A percentile compares a stretch with the other conserved stretches of the same genome.
Evolutionary conservation across 2,888 invertebrate species (phyloP).

Genomic region (Antheraea yamamai): DNA sequence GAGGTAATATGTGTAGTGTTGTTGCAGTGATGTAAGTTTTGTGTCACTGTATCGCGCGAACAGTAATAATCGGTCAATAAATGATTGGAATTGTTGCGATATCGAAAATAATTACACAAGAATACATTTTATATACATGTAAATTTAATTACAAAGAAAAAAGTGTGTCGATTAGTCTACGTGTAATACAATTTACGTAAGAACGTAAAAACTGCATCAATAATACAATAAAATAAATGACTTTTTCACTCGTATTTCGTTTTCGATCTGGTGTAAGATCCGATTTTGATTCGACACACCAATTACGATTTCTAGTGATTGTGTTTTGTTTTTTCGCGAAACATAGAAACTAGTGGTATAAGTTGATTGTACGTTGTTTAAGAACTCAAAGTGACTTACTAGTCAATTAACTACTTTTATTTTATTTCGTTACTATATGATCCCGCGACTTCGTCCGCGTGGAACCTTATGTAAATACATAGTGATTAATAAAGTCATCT

Average conservation of each 20-base stretch:
- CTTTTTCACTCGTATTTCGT: conserved; percentile 5
- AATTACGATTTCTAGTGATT: conserved; percentile 16
- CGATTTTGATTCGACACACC: conserved; percentile 10
- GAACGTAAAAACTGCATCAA: conserved; percentile 7
- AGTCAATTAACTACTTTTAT: too few relatives aligned
- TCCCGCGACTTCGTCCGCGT: too few relatives aligned
- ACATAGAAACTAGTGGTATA: neutral
- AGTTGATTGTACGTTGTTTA: neutral
- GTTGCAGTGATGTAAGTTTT: too few relatives aligned
- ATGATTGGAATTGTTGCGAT: neutral
- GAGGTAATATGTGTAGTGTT: too few relatives aligned
- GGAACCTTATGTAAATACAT: too few relatives aligned
- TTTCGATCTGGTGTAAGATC: neutral
- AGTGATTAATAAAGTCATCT: too few relatives aligned
- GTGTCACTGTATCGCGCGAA: too few relatives aligned
- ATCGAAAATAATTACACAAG: neutral
- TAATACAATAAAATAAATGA: conserved; percentile 6
- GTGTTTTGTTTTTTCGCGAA: neutral
- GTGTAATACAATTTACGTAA: conserved; percentile 10
- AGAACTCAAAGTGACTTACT: neutral
- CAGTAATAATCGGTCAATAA: neutral
- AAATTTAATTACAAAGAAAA: conserved; percentile 12
- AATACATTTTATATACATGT: conserved; percentile 6
- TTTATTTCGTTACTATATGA: too few relatives aligned
- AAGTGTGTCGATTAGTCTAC: conserved; percentile 13